Base-by-base conservation (phyloP, 2,113 vertebrate species). In the Genyomyrus donnyi region DNA sequence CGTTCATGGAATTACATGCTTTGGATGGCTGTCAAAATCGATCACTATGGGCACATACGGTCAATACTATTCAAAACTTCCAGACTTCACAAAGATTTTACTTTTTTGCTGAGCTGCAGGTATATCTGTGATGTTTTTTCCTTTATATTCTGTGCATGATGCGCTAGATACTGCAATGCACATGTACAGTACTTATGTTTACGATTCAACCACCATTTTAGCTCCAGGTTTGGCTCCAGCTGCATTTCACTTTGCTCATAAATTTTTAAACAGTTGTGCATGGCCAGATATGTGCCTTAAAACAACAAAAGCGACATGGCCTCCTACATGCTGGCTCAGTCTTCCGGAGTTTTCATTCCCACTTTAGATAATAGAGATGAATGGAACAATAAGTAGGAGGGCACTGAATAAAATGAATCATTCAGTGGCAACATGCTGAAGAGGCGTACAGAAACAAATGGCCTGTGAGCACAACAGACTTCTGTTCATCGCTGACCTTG, bases 391-490 rank as follows among this genome's bases (percentile, higher is more conserved):
- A 85, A 85, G 83, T 45, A 48, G 83, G 74, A 19, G 74, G 31
- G 35, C 5, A 80, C 74, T 80, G 74, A 80, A 49, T 45, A 85
- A 85, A 85, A 85, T 85, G 83, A 48, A 85, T 21, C 83, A 85
- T 85, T 85, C 39, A 85, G 45, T 85, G 42, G 83, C 45, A 35
- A 80, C 74, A 80, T 80, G 74, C 74, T 42, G 74, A 80, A 80
- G 35, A 42, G 74, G 74, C 74, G 2, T 3, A 15, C 35, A 19
- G 74, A 80, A 80, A 80, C 35, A 80, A 80, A 21, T 2, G 35
- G 83, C 45, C 83, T 85, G 8, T 45, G 45, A 46, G 45, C 42
- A 24, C 21, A 46, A 48, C 83, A 27, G 83, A 85, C 83, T 48
- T 39, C 83, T 80, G 74, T 39, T 80, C 31, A 80, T 42, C 6